Evolutionary conservation across 2,797 vertebrate species (phyloP), one percentile per base, ranked within the genome.

Genomic region (Anas bernieri): DNA sequence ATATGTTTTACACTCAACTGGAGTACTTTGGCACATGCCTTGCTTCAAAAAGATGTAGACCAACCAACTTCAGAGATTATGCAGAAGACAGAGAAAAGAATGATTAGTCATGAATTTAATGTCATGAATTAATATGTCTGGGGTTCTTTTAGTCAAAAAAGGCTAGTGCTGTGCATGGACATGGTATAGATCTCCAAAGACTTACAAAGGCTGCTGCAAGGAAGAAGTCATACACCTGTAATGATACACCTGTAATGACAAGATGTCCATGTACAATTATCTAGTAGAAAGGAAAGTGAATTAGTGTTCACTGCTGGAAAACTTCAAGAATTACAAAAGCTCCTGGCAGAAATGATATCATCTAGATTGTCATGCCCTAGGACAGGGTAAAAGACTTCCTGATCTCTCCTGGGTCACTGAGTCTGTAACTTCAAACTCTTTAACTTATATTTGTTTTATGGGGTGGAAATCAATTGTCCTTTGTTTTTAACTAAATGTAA

Each of bases 21-120:
- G 6, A n/a, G 9, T 61, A 22, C n/a, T 39, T 45, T 68, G 48
- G 14, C 3, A 22, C 0, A 0, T 31, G n/a, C 5, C 9, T 28
- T 43, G 4, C 6, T 74, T 70, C 26, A 43, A 54, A 9, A 0
- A 2, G 6, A 22, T 31, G 17, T 28, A 17, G 35, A 54, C 28
- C 35, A 70, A 50, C 18, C 50, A 54, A 15, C 28, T 15, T 18
- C 39, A 63, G 50, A 41, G 28, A 70, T 31, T 31, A 16, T 69
- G 26, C 5, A 75, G 31, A 73, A 82, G 28, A 62, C 7, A 87
- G 12, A 52, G 74, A 67, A 83, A 76, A 26, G 4, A 41, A 31
- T 46, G 9, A 14, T 22, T 66, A 5, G 2, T 41, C 17, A n/a
- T 14, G 21, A 88, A 5, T 21, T 41, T 64, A 61, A 30, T 6